These are phyloP conservation scores for Xyrichtys novacula DNA, from an alignment of 2,797 vertebrate genomes.

Conservation along the genomic window DNA sequence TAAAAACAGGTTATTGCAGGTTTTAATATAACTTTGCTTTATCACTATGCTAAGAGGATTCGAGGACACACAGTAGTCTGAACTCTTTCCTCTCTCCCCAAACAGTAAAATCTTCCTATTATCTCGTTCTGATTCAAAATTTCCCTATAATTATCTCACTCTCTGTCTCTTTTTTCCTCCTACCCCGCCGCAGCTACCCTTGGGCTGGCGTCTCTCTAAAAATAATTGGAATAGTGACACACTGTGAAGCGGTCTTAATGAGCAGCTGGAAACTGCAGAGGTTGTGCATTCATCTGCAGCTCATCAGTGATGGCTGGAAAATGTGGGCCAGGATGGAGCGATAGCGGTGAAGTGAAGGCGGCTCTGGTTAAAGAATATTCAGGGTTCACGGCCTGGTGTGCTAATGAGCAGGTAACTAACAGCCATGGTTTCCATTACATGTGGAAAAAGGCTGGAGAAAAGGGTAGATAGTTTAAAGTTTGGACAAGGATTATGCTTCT, in stretches of 20 bases:
- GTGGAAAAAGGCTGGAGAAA: background rate
- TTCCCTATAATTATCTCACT: conserved; percentile 19
- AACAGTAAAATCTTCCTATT: conserved; percentile 30
- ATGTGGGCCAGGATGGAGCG: conserved; percentile 41
- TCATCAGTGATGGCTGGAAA: conserved; percentile 50
- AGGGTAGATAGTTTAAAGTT: background rate
- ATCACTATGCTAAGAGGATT: background rate
- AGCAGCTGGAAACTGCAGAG: conserved; percentile 61
- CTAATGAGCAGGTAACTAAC: conserved; percentile 15
- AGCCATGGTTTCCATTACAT: conserved; percentile 23
- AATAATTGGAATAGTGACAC: conserved; percentile 74
- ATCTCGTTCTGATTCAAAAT: too few relatives aligned
- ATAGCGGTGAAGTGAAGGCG: conserved; percentile 25
- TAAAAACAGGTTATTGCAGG: background rate
- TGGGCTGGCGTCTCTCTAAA: conserved; percentile 57
- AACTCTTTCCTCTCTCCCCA: conserved; percentile 21
- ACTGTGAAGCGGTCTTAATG: conserved; percentile 70
- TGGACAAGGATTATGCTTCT: background rate
- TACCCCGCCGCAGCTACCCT: conserved; percentile 47
- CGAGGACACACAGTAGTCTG: background rate
- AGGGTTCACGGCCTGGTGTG: conserved; percentile 2
- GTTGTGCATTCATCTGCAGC: conserved; percentile 39
- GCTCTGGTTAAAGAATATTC: conserved; percentile 27
- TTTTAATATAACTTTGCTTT: background rate
- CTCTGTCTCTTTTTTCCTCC: conserved; percentile 23